Evolutionary conservation across 2,113 vertebrate genomes (phyloP).

Genomic region (Nycticryphes semicollaris): DNA sequence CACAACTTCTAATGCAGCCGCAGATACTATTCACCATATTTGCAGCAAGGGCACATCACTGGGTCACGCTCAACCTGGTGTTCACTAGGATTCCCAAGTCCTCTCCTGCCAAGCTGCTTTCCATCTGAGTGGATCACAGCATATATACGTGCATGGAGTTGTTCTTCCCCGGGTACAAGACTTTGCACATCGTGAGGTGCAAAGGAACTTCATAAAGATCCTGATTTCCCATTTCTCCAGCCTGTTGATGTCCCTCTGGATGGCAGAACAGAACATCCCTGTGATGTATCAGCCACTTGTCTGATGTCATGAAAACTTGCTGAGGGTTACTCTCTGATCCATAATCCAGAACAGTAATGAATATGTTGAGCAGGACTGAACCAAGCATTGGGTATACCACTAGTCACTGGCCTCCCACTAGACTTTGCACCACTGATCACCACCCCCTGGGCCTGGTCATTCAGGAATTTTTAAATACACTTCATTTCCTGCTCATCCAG

Average conservation of each 20-base stretch:
- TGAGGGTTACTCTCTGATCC: neutral
- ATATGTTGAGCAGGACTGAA: neutral
- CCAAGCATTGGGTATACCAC: fast-evolving
- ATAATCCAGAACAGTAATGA: neutral
- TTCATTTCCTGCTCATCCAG: neutral
- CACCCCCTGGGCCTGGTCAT: too few species aligned
- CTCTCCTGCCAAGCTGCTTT: neutral
- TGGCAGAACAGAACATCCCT: neutral
- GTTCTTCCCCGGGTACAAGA: neutral
- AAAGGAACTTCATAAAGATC: neutral
- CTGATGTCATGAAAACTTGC: neutral
- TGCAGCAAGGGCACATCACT: neutral
- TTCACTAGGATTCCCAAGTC: neutral
- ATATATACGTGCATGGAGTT: neutral
- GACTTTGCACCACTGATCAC: neutral
- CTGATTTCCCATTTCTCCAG: neutral
- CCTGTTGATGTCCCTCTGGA: neutral
- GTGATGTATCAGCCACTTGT: neutral
- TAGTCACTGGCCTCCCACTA: neutral
- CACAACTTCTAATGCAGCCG: neutral
- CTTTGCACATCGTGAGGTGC: neutral
- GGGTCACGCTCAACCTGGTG: neutral
- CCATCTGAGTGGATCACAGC: too few species aligned
- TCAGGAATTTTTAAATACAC: neutral
- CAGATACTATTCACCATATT: neutral